These are phyloP conservation scores for Paratilapia polleni DNA, from an alignment of 2,113 vertebrate genomes.

Conservation along the genomic window DNA sequence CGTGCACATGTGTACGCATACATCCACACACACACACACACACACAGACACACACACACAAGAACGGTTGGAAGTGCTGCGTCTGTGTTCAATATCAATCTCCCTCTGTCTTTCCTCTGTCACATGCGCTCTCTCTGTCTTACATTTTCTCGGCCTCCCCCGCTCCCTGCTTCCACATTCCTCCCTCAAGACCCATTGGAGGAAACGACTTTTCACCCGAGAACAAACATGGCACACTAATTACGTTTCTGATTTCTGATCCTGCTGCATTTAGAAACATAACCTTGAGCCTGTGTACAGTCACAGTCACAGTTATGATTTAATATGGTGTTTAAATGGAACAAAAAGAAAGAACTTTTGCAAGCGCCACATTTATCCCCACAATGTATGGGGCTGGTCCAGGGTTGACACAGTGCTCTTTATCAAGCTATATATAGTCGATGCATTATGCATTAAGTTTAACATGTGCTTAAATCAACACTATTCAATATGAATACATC, in stretches of 20 bases:
- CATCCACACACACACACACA: constrained; percentile 8
- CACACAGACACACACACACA: not conserved
- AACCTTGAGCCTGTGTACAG: constrained; percentile 74
- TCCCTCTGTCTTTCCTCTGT: constrained; percentile 29
- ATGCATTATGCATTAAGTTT: constrained; percentile 78
- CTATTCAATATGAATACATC: constrained; percentile 75
- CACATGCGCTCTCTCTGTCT: constrained; percentile 23
- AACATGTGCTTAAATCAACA: constrained; percentile 78
- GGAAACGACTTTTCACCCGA: constrained; percentile 70
- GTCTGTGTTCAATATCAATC: constrained; percentile 64
- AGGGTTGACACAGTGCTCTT: constrained; percentile 72
- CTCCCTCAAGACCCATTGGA: constrained; percentile 71
- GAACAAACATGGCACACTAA: constrained; percentile 75
- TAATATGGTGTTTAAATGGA: constrained; percentile 78
- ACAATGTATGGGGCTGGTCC: constrained; percentile 77
- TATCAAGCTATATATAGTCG: constrained; percentile 81
- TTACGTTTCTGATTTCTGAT: constrained; percentile 81
- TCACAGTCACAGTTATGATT: constrained; percentile 73
- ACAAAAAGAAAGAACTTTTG: constrained; percentile 78
- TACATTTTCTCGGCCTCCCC: constrained; percentile 37
- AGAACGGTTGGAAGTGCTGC: constrained; percentile 21
- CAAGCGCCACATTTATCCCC: constrained; percentile 75
- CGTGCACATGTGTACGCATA: not conserved
- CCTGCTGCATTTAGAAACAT: constrained; percentile 78
- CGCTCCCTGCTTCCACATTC: constrained; percentile 52